phyloP scores from a whole-genome alignment of 2,113 vertebrate species.

The Alligator sinensis region DNA sequence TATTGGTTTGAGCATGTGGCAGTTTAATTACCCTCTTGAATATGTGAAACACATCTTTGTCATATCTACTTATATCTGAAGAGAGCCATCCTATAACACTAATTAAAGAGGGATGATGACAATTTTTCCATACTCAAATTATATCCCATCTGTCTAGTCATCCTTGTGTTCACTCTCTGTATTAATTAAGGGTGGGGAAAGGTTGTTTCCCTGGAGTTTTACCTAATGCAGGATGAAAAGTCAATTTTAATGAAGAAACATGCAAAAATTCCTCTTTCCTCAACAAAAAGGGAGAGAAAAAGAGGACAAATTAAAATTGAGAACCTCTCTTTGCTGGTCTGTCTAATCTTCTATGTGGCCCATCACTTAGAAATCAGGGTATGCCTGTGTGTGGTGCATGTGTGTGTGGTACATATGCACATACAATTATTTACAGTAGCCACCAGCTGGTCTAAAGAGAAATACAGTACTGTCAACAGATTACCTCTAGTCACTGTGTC shows the following conservation, averaged over 20 bases:
- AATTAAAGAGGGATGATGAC: conserved; percentile 76
- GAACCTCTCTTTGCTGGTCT: background rate
- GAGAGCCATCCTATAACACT: conserved; percentile 69
- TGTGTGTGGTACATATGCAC: no score
- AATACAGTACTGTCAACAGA: background rate
- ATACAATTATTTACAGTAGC: background rate
- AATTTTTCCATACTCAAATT: conserved; percentile 74
- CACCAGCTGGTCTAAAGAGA: conserved; percentile 2
- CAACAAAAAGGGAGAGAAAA: background rate
- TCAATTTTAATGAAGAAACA: conserved; percentile 59
- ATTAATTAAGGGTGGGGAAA: conserved; percentile 74
- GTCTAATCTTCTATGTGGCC: background rate
- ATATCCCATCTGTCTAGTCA: conserved; percentile 74
- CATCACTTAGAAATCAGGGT: background rate
- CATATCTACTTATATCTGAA: conserved; percentile 79
- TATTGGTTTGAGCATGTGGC: conserved; percentile 77
- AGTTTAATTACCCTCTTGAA: conserved; percentile 81
- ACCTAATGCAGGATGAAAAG: conserved; percentile 50
- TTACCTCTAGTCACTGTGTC: background rate
- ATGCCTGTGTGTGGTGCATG: background rate
- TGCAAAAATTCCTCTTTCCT: conserved; percentile 16
- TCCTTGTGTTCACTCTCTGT: conserved; percentile 60
- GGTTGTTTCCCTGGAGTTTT: conserved; percentile 68
- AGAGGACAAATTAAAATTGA: background rate
- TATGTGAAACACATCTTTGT: conserved; percentile 78